Conservation (phyloP, 2,888 invertebrate genomes). For the Caenorhabditis sulstoni region DNA sequence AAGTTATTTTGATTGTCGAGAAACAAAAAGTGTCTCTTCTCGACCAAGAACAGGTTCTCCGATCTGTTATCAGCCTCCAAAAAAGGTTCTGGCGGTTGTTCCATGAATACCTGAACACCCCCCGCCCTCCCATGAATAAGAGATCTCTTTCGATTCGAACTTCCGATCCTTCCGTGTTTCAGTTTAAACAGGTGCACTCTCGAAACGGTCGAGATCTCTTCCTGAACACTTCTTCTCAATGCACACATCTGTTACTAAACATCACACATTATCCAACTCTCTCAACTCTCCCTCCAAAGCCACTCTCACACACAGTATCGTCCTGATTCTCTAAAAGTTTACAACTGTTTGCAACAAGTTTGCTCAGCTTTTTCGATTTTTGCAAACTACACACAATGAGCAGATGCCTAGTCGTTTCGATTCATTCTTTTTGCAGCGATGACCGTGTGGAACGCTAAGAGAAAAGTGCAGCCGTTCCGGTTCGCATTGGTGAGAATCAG, state of each 20-base stretch:
- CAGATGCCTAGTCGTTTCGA: conserved; percentile 10
- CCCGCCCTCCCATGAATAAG: conserved; percentile 37
- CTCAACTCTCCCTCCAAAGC: neutral
- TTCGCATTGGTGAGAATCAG: conserved; percentile 38
- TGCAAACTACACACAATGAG: conserved; percentile 52
- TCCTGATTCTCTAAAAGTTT: conserved; percentile 12
- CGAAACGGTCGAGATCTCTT: conserved; percentile 11
- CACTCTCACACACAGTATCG: neutral
- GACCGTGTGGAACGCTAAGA: conserved; percentile 39
- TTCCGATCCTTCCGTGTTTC: conserved; percentile 18
- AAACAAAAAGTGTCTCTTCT: too few species aligned
- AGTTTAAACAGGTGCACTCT: conserved; percentile 16
- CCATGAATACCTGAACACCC: conserved; percentile 33
- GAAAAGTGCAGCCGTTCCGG: conserved; percentile 37
- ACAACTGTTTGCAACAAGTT: conserved; percentile 36
- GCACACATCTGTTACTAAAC: conserved; percentile 19
- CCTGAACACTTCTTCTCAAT: conserved; percentile 1
- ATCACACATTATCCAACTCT: neutral
- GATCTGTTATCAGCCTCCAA: too few species aligned
- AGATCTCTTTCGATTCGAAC: conserved; percentile 18
- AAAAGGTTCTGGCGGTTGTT: conserved; percentile 6
- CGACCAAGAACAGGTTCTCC: too few species aligned
- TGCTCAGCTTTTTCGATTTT: conserved; percentile 44
- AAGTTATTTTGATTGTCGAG: neutral
- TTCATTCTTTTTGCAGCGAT: conserved; percentile 33